These are phyloP conservation scores for Vireo griseus DNA, from an alignment of 2,797 vertebrate species.

Conservation along the genomic window DNA sequence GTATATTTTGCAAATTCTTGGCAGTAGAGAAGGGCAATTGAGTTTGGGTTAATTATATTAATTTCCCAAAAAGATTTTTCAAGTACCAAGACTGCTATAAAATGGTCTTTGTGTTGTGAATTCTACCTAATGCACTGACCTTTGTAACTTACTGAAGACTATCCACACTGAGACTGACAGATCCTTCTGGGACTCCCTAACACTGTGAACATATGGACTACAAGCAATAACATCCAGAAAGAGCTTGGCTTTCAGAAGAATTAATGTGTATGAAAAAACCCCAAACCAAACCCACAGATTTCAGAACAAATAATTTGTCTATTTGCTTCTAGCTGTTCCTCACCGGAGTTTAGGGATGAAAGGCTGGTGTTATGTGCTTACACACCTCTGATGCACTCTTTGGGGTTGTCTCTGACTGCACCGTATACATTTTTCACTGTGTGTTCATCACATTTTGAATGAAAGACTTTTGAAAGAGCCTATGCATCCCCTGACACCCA, in stretches of 20 bases:
- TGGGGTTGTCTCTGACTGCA: background rate
- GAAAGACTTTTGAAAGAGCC: constrained; percentile 19
- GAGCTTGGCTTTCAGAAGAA: background rate
- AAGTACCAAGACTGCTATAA: background rate
- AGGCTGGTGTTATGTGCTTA: background rate
- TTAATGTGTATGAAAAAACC: background rate
- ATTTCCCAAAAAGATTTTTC: background rate
- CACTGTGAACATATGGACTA: background rate
- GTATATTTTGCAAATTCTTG: background rate
- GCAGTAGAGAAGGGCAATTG: background rate
- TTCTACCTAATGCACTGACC: background rate
- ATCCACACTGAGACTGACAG: background rate
- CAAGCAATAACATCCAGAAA: background rate
- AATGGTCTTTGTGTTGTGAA: fast-evolving
- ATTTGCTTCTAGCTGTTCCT: background rate
- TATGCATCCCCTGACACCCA: background rate
- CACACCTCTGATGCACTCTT: background rate
- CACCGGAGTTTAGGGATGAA: background rate
- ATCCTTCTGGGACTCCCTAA: background rate
- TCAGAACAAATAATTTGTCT: background rate
- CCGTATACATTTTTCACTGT: background rate
- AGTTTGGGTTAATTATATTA: background rate
- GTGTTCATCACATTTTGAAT: background rate
- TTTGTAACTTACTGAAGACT: background rate
- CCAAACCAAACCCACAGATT: background rate